A percentile compares a stretch with the other conserved stretches of the same genome.
Evolutionary conservation across 2,113 vertebrate species (phyloP).

Genomic region (Hystrix brachyura): DNA sequence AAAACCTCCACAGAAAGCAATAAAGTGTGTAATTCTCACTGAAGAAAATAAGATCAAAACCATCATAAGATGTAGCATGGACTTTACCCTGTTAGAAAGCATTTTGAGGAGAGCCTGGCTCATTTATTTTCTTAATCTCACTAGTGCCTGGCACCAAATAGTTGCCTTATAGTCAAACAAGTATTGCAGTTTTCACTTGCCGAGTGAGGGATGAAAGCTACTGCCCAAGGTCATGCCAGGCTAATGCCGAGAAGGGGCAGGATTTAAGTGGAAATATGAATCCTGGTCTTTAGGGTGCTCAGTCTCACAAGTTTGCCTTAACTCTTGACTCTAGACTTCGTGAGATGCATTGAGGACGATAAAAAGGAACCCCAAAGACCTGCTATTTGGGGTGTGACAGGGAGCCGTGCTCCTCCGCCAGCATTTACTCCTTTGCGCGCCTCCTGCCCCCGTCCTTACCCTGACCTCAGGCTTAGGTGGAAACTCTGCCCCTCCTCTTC

Average conservation of each 20-base stretch:
- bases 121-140: constrained; percentile 31
- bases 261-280: not conserved
- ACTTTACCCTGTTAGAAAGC: constrained; percentile 35
- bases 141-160: not conserved
- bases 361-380: not conserved
- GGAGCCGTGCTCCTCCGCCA: not conserved
- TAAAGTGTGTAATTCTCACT: not conserved
- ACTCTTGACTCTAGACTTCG: not conserved
- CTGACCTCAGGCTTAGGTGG: not conserved
- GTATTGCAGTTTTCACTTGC: constrained; percentile 1
- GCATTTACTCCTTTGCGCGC: not conserved
- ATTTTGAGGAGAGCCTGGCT: not conserved
- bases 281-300: not conserved
- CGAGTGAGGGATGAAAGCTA: not conserved
- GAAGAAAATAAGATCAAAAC: not conserved
- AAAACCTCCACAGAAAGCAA: not conserved
- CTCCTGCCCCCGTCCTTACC: not conserved
- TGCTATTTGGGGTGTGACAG: rapidly evolving
- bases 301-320: not conserved
- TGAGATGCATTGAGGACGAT: rapidly evolving
- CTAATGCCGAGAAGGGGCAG: not conserved
- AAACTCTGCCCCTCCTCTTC: not conserved
- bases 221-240: not conserved
- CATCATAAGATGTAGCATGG: not conserved
- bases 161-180: not conserved